Base-by-base conservation (phyloP, 2,113 vertebrate genomes). In the Calypte anna region DNA sequence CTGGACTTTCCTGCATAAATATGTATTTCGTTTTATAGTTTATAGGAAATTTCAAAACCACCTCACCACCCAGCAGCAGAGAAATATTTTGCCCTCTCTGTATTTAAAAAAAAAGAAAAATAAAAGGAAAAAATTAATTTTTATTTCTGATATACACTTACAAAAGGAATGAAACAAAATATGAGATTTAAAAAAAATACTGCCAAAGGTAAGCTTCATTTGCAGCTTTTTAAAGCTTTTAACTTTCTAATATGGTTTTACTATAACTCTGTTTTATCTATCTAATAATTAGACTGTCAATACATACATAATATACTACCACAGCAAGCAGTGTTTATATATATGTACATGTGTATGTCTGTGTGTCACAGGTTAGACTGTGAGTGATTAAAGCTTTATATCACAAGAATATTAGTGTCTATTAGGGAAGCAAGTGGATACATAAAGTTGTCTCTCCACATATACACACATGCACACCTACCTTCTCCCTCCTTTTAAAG, bases 281-380 rank as follows among this genome's bases (percentile, higher is more conserved):
- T 97, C 96, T 96, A 94, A 95, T 92, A 98, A 97, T 98, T 97
- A 97, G 95, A 89, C 96, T 96, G 94, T 97, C 95, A 98, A 92
- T 90, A 95, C 48, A 48, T 95, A 94, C 82, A 94, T 76, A 97
- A 97, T 87, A 91, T 68, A 97, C 91, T 96, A 95, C 95, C 92
- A 96, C 93, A 96, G 96, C 90, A 97, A 97, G 94, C 43, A 84
- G n/a, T 21, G 75, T 72, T 27, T 83, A 62, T 68, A 54, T 84
- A 51, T 68, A 82, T 85, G 58, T 59, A 8, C 30, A 20, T 44
- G 8, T 36, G 28, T 66, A 16, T 30, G 28, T 44, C 9, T 43
- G 7, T 62, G 27, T 73, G 3, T 95, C 28, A 48, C 94, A 82
- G 90, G 84, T 94, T 94, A 83, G 89, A 90, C 21, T 77, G 94